Percentiles rank a stretch among this genome's conserved stretches.
phyloP scores from a whole-genome alignment of 2,888 invertebrate genomes.

The Gymnosoma rotundatum region DNA sequence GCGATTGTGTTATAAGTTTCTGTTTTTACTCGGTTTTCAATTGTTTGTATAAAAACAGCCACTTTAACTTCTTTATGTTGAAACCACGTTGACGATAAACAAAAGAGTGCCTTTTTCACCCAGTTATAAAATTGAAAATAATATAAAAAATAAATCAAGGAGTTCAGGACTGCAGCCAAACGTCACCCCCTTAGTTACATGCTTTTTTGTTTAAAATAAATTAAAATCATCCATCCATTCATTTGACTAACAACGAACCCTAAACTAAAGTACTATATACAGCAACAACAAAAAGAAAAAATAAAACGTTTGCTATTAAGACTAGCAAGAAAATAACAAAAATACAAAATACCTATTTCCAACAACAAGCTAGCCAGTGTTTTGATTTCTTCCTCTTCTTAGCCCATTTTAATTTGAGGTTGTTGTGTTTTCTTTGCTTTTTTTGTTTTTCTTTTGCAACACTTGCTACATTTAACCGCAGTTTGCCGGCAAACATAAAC shows the following conservation, averaged over 20 bases:
- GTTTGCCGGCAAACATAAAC: conserved; percentile 68
- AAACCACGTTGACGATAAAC: conserved; percentile 33
- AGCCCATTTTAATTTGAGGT: conserved; percentile 41
- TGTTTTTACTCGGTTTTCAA: conserved; percentile 17
- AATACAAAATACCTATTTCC: neutral
- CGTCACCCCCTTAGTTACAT: conserved; percentile 30
- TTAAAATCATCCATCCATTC: conserved; percentile 50
- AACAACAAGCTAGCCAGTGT: conserved; percentile 29
- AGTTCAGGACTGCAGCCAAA: conserved; percentile 10
- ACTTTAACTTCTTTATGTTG: conserved; percentile 42
- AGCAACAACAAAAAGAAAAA: conserved; percentile 15
- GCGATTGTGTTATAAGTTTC: conserved; percentile 5
- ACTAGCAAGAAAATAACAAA: conserved; percentile 17
- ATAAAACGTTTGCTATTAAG: neutral
- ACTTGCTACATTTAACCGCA: conserved; percentile 69
- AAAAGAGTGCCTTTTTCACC: conserved; percentile 66
- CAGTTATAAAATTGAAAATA: conserved; percentile 13
- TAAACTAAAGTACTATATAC: conserved; percentile 37
- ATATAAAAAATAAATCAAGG: too few species aligned
- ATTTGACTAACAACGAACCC: conserved; percentile 55
- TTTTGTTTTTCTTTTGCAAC: conserved; percentile 55
- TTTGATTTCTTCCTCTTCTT: conserved; percentile 60
- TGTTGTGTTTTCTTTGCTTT: conserved; percentile 45
- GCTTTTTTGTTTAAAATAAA: conserved; percentile 35
- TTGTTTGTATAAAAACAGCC: conserved; percentile 45